Conservation (phyloP, 2,888 invertebrate genomes). For the Chymomyza amoena region DNA sequence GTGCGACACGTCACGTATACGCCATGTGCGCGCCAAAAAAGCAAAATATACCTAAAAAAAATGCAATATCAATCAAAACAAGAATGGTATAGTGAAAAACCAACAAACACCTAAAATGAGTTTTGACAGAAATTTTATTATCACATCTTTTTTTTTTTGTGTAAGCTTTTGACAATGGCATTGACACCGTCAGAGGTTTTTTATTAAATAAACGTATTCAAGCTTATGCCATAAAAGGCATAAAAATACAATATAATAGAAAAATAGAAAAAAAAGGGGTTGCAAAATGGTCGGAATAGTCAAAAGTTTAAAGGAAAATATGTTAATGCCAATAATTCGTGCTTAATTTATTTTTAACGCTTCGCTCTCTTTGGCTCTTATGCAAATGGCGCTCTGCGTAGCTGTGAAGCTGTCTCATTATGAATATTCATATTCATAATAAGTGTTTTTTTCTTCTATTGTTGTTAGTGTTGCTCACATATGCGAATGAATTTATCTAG, state of each 20-base stretch:
- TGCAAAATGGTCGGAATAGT: neutral
- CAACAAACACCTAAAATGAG: neutral
- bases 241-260: too few relatives aligned
- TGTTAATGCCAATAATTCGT: slow-evolving; percentile 70
- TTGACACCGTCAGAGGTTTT: neutral
- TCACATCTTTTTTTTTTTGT: neutral
- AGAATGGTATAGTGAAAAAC: neutral
- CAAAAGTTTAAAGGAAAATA: slow-evolving; percentile 40
- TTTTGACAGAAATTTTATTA: slow-evolving; percentile 18
- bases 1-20: slow-evolving; percentile 58
- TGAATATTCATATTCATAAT: slow-evolving; percentile 53
- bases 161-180: neutral
- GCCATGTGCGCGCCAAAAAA: slow-evolving; percentile 48
- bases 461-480: neutral
- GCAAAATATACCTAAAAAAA: neutral
- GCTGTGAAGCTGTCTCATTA: slow-evolving; percentile 24
- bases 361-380: slow-evolving; percentile 10
- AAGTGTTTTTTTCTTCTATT: neutral
- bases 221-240: neutral
- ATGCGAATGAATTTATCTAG: neutral
- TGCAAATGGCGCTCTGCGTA: neutral
- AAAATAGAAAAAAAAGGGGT: neutral
- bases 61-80: slow-evolving; percentile 41
- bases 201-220: neutral
- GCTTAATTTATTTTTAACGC: slow-evolving; percentile 71